phyloP scores from a whole-genome alignment of 35 echinoderm and acorn worm species.

The Acanthaster planci region DNA sequence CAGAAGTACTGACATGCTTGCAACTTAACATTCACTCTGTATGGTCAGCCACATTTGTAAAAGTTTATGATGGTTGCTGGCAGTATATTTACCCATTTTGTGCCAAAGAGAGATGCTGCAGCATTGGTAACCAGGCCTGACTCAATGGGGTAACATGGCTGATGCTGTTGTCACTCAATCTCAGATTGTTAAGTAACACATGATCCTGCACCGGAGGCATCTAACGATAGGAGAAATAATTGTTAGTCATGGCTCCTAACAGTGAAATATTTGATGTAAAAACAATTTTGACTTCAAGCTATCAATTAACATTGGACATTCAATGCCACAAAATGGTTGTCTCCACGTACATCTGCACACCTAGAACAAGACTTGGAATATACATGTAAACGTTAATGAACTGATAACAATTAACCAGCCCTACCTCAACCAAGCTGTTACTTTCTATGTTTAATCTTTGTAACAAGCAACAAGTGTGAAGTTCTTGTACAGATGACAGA shows the following conservation, averaged over 20 bases:
- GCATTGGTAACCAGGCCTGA: constrained; percentile 68
- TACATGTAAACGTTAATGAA: no score
- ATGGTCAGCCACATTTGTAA: no score
- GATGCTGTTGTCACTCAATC: constrained; percentile 79
- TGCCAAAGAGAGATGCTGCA: constrained; percentile 59
- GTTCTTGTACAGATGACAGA: constrained; percentile 59
- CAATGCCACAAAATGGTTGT: background rate
- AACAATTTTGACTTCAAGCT: no score
- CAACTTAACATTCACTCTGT: no score
- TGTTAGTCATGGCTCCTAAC: background rate
- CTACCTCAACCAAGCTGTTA: constrained; percentile 86
- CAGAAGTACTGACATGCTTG: no score
- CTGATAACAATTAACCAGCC: background rate
- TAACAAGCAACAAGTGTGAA: constrained; percentile 77
- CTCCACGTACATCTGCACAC: no score
- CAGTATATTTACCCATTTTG: constrained; percentile 80
- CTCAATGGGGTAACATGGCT: constrained; percentile 42
- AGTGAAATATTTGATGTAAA: no score
- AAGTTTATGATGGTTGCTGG: no score
- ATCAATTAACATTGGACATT: no score
- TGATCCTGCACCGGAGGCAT: constrained; percentile 64
- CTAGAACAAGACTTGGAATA: no score
- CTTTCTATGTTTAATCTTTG: constrained; percentile 62
- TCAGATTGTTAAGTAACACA: constrained; percentile 64
- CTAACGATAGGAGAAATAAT: constrained; percentile 41